phyloP scores from a whole-genome alignment of 2,113 vertebrate species.

The Psephotus haematonotus region DNA sequence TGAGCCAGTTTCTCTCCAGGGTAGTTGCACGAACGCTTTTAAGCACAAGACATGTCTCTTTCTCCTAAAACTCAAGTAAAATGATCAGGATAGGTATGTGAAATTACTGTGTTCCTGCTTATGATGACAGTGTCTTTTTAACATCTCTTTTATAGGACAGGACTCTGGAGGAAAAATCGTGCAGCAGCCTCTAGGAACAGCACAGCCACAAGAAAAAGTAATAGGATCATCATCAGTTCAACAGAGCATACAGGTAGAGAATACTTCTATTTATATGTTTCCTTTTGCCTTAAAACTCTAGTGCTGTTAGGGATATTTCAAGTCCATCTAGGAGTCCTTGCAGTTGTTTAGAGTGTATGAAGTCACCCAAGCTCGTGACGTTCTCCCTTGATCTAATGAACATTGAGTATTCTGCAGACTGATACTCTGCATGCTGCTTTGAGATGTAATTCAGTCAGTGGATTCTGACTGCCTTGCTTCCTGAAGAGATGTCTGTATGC shows the following conservation, averaged over 20 bases:
- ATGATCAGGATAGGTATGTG: background rate
- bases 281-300: background rate
- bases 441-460: background rate
- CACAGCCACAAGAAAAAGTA: constrained; percentile 72
- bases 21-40: background rate
- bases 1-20: background rate
- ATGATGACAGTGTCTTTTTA: background rate
- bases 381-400: background rate
- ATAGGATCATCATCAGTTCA: constrained; percentile 71
- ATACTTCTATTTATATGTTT: background rate
- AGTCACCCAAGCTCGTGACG: background rate
- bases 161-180: constrained; percentile 76
- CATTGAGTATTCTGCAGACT: background rate
- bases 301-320: background rate
- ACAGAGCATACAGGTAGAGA: constrained; percentile 71
- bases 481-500: background rate
- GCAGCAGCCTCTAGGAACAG: constrained; percentile 67
- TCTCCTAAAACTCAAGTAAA: background rate
- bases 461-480: background rate
- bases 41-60: background rate
- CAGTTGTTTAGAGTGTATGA: background rate
- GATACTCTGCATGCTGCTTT: background rate
- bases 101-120: background rate
- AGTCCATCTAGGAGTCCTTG: background rate
- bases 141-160: constrained; percentile 67